These are phyloP conservation scores for Ladona fulva DNA, from an alignment of 1,140 invertebrate species.

Conservation along the genomic window DNA sequence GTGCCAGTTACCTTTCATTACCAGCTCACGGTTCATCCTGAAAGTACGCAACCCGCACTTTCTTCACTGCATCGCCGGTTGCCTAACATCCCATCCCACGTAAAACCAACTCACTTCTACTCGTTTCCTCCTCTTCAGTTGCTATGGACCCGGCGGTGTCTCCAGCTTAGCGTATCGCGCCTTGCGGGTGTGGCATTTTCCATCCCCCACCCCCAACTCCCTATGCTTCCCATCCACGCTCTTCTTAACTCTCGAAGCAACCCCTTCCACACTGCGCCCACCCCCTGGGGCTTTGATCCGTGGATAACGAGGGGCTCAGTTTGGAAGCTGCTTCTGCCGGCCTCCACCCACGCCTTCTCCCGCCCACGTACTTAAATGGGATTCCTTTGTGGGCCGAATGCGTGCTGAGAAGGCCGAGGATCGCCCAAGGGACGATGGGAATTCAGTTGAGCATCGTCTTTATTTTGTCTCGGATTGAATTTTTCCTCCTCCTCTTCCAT, in stretches of 20 bases:
- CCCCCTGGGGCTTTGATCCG: conserved; percentile 4
- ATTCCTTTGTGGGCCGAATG: not conserved
- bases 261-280: not conserved
- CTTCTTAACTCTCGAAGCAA: not conserved
- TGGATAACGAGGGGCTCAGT: not conserved
- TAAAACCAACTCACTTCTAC: not conserved
- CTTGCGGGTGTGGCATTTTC: not conserved
- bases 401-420: not conserved
- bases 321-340: not conserved
- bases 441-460: conserved; percentile 5
- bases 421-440: not conserved
- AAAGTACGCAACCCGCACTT: not conserved
- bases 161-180: not conserved
- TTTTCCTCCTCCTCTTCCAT: not conserved
- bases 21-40: not conserved
- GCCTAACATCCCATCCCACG: not conserved
- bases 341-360: not conserved
- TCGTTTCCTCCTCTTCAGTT: not conserved
- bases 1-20: not conserved
- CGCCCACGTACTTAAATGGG: not conserved
- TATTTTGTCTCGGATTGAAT: conserved; percentile 6
- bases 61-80: not conserved
- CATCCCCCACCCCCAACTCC: not conserved
- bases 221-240: not conserved
- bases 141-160: not conserved